A percentile compares a stretch with the other conserved stretches of the same genome.
phyloP scores from a whole-genome alignment of 2,888 invertebrate species.

The Diplazon laetatorius region DNA sequence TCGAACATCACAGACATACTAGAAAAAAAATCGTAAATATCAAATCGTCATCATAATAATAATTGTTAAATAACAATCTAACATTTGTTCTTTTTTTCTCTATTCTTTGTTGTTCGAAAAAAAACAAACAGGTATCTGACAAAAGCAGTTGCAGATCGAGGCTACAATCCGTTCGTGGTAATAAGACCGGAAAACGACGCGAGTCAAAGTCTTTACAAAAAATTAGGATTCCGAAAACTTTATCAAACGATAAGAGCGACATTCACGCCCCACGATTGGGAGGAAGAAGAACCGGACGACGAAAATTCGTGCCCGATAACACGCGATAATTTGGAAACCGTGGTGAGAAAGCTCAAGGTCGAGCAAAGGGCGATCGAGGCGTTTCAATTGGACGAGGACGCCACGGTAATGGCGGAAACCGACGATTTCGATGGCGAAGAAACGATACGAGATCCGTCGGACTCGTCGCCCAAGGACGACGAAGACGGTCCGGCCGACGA shows the following conservation, averaged over 20 bases:
- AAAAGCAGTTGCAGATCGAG: slow-evolving; percentile 86
- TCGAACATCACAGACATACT: too few species aligned
- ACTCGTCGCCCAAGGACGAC: slow-evolving; percentile 64
- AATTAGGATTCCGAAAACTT: slow-evolving; percentile 91
- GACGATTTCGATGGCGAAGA: slow-evolving; percentile 70
- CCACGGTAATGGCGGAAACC: slow-evolving; percentile 63
- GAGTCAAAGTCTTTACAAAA: slow-evolving; percentile 91
- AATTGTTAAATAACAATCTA: too few species aligned
- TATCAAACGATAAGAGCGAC: slow-evolving; percentile 92
- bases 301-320: slow-evolving; percentile 69
- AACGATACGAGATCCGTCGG: slow-evolving; percentile 68
- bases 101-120: too few species aligned
- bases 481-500: slow-evolving; percentile 60
- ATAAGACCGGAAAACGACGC: slow-evolving; percentile 94
- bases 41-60: too few species aligned
- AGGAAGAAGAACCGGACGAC: slow-evolving; percentile 71
- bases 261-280: slow-evolving; percentile 85
- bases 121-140: slow-evolving; percentile 83
- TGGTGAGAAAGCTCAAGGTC: slow-evolving; percentile 73
- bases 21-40: too few species aligned
- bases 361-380: slow-evolving; percentile 74
- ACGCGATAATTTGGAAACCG: slow-evolving; percentile 75
- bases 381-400: slow-evolving; percentile 68
- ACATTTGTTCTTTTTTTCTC: slow-evolving; percentile 70
- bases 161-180: slow-evolving; percentile 93